phyloP scores from a whole-genome alignment of 2,888 invertebrate species.

The Microplitis manilae region DNA sequence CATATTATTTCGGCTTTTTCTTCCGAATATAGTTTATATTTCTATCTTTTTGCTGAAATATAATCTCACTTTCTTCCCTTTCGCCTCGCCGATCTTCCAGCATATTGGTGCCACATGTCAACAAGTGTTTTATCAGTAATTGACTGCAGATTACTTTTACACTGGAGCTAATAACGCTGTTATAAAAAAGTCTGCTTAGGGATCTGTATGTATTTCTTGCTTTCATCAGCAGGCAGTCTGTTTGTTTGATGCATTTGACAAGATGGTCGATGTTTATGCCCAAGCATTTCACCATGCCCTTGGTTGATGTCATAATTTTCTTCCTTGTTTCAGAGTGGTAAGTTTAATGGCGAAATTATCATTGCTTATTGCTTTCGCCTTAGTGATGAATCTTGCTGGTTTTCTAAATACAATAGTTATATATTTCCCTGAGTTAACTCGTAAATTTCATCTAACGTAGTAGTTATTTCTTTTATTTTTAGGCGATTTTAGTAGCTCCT shows the following conservation, averaged over 20 bases:
- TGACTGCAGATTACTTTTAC: conserved; percentile 36
- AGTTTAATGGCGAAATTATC: conserved; percentile 10
- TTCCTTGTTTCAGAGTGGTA: conserved; percentile 15
- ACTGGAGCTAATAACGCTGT: not conserved
- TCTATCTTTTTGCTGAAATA: not conserved
- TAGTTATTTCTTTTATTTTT: conserved; percentile 36
- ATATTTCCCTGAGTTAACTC: conserved; percentile 41
- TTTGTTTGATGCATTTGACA: not conserved
- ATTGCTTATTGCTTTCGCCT: not conserved
- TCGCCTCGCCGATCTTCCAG: conserved; percentile 32
- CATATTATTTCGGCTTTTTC: too few relatives aligned
- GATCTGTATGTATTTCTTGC: conserved; percentile 7
- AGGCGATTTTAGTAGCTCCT: conserved; percentile 15
- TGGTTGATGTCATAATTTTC: conserved; percentile 1
- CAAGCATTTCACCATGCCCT: conserved; percentile 35
- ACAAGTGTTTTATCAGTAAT: conserved; percentile 29
- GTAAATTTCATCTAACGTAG: conserved; percentile 37
- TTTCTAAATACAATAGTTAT: conserved; percentile 40
- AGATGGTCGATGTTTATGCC: conserved; percentile 37
- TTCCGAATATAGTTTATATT: too few relatives aligned
- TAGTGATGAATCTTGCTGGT: not conserved
- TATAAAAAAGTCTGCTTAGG: conserved; percentile 33
- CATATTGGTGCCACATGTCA: conserved; percentile 18
- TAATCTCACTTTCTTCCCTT: conserved; percentile 28
- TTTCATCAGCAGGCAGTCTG: conserved; percentile 25